Evolutionary conservation across 2,888 invertebrate species (phyloP).

Genomic region (Panopea generosa): DNA sequence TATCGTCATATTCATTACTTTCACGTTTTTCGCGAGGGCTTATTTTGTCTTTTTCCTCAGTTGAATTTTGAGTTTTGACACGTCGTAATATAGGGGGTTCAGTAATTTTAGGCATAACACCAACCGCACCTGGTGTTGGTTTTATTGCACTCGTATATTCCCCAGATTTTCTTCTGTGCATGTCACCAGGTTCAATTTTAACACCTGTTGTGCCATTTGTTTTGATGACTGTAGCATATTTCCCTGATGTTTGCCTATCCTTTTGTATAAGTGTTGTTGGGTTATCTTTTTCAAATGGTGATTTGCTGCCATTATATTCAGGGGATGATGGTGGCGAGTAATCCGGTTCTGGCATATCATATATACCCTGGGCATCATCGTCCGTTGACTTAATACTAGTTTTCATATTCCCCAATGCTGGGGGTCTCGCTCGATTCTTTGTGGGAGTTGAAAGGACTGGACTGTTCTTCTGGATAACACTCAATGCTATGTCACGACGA

Average conservation of each 20-base stretch:
- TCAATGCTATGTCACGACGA: constrained; percentile 36
- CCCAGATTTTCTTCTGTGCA: not conserved
- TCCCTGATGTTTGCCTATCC: constrained; percentile 36
- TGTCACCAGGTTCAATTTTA: not conserved
- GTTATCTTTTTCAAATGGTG: too few species aligned
- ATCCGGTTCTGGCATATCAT: constrained; percentile 60
- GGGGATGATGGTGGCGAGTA: constrained; percentile 58
- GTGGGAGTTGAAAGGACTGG: constrained; percentile 45
- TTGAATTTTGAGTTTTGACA: constrained; percentile 36
- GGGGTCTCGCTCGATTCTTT: constrained; percentile 52
- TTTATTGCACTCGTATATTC: not conserved
- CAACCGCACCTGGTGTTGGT: constrained; percentile 48
- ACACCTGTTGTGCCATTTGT: too few species aligned
- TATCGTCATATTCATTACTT: constrained; percentile 12
- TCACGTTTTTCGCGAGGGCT: constrained; percentile 9
- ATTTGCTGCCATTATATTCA: not conserved
- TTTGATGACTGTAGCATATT: constrained; percentile 44
- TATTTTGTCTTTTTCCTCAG: constrained; percentile 11
- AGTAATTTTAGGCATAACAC: constrained; percentile 54
- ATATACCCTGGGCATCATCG: constrained; percentile 7
- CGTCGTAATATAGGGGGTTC: constrained; percentile 56
- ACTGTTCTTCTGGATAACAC: constrained; percentile 53
- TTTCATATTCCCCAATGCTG: constrained; percentile 35
- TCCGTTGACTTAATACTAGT: constrained; percentile 28
- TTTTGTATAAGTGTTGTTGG: too few species aligned